phyloP scores from a whole-genome alignment of 2,113 vertebrate species.

The Oreotrochilus melanogaster region DNA sequence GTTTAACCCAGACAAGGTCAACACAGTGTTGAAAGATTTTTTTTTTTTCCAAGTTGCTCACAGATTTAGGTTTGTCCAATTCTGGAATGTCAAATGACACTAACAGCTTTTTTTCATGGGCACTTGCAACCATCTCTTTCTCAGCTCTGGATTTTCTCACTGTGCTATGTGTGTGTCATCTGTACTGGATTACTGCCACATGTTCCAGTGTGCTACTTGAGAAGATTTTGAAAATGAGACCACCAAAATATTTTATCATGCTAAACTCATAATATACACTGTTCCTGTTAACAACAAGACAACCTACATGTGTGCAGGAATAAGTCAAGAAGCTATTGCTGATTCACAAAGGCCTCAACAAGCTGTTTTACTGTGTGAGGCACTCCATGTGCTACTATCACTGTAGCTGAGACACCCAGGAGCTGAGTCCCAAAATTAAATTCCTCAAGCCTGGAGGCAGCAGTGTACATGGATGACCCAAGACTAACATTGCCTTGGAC shows the following conservation, averaged over 20 bases:
- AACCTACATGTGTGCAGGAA: not conserved
- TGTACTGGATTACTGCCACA: conserved; percentile 35
- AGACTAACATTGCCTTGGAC: not conserved
- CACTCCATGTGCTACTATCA: not conserved
- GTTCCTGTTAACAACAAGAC: not conserved
- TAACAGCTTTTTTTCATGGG: conserved; percentile 10
- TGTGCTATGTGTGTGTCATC: conserved; percentile 40
- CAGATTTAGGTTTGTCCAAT: conserved; percentile 5
- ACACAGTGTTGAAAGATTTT: not conserved
- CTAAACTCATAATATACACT: not conserved
- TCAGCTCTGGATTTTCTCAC: conserved; percentile 49
- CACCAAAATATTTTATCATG: not conserved
- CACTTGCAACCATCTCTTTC: conserved; percentile 18
- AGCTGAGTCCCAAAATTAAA: not conserved
- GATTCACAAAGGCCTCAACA: not conserved
- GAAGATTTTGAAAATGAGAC: conserved; percentile 37
- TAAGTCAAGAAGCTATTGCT: not conserved
- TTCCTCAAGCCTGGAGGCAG: not conserved
- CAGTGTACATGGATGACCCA: fast-evolving
- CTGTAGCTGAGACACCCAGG: not conserved
- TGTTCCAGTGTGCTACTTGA: not conserved
- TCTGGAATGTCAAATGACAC: conserved; percentile 43
- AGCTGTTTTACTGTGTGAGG: not conserved
- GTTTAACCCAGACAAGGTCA: conserved; percentile 34
- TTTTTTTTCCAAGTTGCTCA: not conserved